A percentile compares a stretch with the other conserved stretches of the same genome.
These are phyloP conservation scores for Gambusia holbrooki DNA, from an alignment of 2,113 vertebrate genomes.

Conservation along the genomic window DNA sequence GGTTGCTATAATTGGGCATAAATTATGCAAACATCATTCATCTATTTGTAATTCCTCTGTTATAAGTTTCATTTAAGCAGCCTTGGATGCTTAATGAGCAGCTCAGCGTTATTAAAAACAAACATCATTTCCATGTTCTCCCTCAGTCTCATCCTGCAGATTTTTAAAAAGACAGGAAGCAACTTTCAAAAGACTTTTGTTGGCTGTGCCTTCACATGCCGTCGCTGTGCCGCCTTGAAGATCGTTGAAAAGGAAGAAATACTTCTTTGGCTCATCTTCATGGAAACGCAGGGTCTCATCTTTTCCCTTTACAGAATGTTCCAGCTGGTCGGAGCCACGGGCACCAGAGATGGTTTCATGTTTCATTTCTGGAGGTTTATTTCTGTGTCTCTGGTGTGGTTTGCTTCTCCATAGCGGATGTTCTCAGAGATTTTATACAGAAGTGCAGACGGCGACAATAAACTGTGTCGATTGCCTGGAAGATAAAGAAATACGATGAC, in stretches of 20 bases:
- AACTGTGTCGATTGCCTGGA: neutral
- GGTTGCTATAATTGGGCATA: constrained; percentile 11
- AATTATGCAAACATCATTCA: constrained; percentile 34
- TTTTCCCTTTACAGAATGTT: constrained; percentile 41
- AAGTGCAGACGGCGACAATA: neutral
- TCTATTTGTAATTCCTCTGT: constrained; percentile 17
- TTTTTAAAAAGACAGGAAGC: constrained; percentile 6
- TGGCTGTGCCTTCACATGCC: constrained; percentile 3
- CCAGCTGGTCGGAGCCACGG: constrained; percentile 57
- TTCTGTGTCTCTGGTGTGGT: constrained; percentile 10
- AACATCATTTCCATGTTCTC: constrained; percentile 8
- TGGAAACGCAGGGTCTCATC: constrained; percentile 45
- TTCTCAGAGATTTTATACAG: constrained; percentile 31
- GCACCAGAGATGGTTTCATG: constrained; percentile 45
- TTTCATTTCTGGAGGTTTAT: constrained; percentile 60
- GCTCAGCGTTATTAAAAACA: constrained; percentile 1
- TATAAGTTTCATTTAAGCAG: neutral
- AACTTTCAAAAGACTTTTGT: constrained; percentile 1
- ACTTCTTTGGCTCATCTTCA: constrained; percentile 42
- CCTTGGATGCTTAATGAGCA: constrained; percentile 17
- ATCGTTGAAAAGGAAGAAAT: constrained; percentile 5
- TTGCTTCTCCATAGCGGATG: constrained; percentile 53
- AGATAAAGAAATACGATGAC: neutral
- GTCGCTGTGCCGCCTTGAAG: constrained; percentile 9
- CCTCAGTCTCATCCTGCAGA: neutral